Base-by-base conservation (phyloP, 2,888 invertebrate species). In the Scelioninae gen. 2 region DNA sequence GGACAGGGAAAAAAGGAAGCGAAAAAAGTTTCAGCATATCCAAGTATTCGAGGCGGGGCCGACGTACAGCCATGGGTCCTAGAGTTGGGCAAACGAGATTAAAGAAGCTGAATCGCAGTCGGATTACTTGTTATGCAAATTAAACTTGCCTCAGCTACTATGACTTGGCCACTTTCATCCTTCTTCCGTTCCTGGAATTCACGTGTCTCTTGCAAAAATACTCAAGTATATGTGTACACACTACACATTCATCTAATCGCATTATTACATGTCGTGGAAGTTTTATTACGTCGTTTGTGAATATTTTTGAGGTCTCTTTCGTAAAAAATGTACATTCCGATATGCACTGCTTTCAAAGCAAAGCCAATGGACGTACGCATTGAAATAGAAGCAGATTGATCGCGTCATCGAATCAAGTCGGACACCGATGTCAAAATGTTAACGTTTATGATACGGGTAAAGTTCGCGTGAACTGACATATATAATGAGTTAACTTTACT, bases 81-180 rank as follows among this genome's bases (percentile, higher is more conserved):
- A 35, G 52, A 67, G 57, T 70, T 52, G 73, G 63, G 70, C 60
- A 70, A 69, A 68, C 53, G 53, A 77, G 76, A 77, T 77, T 77
- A 77, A 75, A 75, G 71, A 72, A 75, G 75, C 72, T 75, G 76
- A 75, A 77, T 75, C 73, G 73, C 73, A 77, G 73, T 75, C 72
- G 67, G 72, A 75, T 77, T 75, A 75, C 75, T 77, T 77, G 75
- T 77, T 77, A 77, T 77, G 77, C 74, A 77, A 77, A 77, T 77
- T 77, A 74, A 73, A 74, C 72, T 65, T 70, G 53, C 63, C 72
- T 64, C 74, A 55, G 65, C 72, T 72, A 58, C 57, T 67, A 67
- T 43, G 68, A 72, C 75, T 72, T 68, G 63, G 58, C 64, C 60
- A 68, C 64, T 69, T 68, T 69, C 72, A 64, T 68, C 67, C 68